Percentiles rank a stretch among this genome's conserved stretches.
These are phyloP conservation scores for Antechinus stuartii DNA, from an alignment of 2,113 vertebrate genomes.

Conservation along the genomic window DNA sequence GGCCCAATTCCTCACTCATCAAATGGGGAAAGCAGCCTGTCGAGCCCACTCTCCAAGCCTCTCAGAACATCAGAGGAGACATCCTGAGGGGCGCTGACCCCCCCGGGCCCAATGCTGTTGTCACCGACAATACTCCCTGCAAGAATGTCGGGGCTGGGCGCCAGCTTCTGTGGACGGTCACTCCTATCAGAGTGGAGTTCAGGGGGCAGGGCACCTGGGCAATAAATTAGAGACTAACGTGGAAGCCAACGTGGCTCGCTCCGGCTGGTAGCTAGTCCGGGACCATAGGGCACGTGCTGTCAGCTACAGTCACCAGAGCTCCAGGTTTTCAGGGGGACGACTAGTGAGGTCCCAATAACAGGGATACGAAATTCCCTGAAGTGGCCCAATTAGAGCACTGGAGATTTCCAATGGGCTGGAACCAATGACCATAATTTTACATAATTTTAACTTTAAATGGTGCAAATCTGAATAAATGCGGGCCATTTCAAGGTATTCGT, in stretches of 20 bases:
- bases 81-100: too few species aligned
- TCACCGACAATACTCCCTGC: not conserved
- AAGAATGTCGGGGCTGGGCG: not conserved
- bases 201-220: not conserved
- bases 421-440: not conserved
- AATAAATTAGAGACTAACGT: not conserved
- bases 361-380: not conserved
- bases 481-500: not conserved
- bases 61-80: not conserved
- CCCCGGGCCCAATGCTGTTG: not conserved
- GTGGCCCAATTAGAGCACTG: not conserved
- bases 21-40: constrained; percentile 12
- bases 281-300: not conserved
- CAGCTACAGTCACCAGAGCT: too few species aligned
- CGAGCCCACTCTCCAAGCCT: not conserved
- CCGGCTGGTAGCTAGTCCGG: not conserved
- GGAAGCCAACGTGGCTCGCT: not conserved
- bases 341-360: not conserved
- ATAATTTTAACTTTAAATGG: not conserved
- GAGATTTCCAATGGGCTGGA: not conserved
- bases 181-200: not conserved
- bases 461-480: not conserved
- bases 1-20: constrained; percentile 39
- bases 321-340: too few species aligned
- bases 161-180: not conserved